Evolutionary conservation across 2,113 vertebrate genomes (phyloP).

Genomic region (Rhabdornis inornatus): DNA sequence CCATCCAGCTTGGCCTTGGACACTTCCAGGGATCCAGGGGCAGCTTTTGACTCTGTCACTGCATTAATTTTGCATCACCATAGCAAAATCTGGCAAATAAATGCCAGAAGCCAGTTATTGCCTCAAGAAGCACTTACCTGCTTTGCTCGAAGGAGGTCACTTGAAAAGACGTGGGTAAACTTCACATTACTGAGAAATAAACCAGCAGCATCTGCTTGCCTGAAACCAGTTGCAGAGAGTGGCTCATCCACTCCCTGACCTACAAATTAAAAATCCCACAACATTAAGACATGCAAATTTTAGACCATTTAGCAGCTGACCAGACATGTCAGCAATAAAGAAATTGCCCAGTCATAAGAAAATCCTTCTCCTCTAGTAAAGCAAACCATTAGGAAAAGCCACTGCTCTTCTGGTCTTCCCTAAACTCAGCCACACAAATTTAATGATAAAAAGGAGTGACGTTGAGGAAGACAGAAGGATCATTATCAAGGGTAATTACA

Average conservation of each 20-base stretch:
- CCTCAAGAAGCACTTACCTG: slow-evolving; percentile 74
- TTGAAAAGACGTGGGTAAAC: slow-evolving; percentile 87
- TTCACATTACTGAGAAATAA: slow-evolving; percentile 78
- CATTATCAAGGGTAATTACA: background rate
- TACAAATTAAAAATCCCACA: slow-evolving; percentile 40
- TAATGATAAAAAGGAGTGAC: background rate
- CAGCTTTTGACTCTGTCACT: background rate
- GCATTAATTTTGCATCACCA: background rate
- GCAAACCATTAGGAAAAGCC: background rate
- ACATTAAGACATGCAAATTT: background rate
- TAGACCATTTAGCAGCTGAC: background rate
- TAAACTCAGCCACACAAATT: background rate
- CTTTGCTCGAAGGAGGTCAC: slow-evolving; percentile 85
- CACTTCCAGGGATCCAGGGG: background rate
- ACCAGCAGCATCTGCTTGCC: slow-evolving; percentile 85
- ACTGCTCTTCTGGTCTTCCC: background rate
- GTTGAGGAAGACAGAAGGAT: background rate
- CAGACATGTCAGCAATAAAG: background rate
- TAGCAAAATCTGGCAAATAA: background rate
- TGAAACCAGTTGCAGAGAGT: slow-evolving; percentile 83
- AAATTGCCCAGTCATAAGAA: background rate
- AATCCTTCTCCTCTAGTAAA: background rate
- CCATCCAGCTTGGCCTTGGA: background rate
- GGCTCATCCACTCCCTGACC: slow-evolving; percentile 91
- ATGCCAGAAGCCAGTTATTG: background rate